Percentiles rank a stretch among this genome's conserved stretches.
These are phyloP conservation scores for Cnemophilus loriae DNA, from an alignment of 2,113 vertebrate genomes.

Conservation along the genomic window DNA sequence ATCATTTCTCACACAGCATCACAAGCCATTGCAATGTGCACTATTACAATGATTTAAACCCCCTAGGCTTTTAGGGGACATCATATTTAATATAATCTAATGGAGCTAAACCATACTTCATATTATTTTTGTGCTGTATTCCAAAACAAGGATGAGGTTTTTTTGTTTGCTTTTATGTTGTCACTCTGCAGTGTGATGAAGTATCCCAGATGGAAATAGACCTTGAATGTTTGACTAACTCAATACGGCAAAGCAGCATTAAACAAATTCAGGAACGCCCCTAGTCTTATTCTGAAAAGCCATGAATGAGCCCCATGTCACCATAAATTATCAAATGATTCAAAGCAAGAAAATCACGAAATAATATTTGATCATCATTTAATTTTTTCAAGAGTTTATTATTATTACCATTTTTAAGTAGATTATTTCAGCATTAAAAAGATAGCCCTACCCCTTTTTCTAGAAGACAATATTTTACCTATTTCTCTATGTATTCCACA, in stretches of 20 bases:
- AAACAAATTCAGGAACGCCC: background rate
- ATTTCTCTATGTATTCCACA: background rate
- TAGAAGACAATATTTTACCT: background rate
- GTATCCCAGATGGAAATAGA: background rate
- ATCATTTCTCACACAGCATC: slow-evolving; percentile 16
- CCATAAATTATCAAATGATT: background rate
- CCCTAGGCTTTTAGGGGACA: background rate
- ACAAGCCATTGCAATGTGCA: background rate
- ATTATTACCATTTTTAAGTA: background rate
- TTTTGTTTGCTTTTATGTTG: background rate
- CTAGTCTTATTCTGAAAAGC: background rate
- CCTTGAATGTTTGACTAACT: background rate
- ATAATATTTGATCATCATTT: background rate
- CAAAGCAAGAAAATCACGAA: background rate
- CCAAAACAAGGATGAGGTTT: background rate
- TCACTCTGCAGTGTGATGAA: background rate
- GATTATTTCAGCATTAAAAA: background rate
- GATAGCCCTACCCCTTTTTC: accelerated
- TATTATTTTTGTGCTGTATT: background rate
- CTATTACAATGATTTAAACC: slow-evolving; percentile 39
- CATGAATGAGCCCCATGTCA: background rate
- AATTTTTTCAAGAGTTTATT: background rate
- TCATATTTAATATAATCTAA: slow-evolving; percentile 7
- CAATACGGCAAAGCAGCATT: background rate
- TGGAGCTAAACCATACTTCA: background rate